Evolutionary conservation across 2,888 invertebrate genomes (phyloP), one percentile per base, ranked within the genome.

Genomic region (Cylindroiulus punctatus): DNA sequence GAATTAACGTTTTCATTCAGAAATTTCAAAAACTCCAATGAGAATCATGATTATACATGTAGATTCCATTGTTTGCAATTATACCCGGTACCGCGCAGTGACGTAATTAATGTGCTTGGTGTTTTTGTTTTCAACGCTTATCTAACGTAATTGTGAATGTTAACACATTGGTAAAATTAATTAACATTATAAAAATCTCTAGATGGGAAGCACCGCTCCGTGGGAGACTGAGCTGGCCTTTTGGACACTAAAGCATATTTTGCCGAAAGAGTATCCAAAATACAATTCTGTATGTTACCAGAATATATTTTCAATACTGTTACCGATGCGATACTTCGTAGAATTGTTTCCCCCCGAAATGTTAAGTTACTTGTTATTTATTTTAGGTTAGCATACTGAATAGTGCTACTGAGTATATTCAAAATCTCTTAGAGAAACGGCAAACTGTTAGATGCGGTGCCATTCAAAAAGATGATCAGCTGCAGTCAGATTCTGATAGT

Each of bases 351-450:
- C 30, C 30, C 7, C 36, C 36, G n/a, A 44, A 44, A 44, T 12
- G 4, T 44, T 44, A 44, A 36, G 36, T 36, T 36, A 8, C 14
- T 44, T 44, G 8, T 44, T 44, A 52, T 52, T 52, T 52, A n/a
- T 52, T 52, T n/a, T 52, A 84, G 84, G 52, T 17, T 47, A 4
- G 14, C 47, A 52, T 52, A 52, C 40, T 84, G 47, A 32, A 84
- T n/a, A 47, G 84, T 47, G 1, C 52, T 32, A 19, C 47, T 17
- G 22, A 84, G 47, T 52, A 84, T n/a, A 84, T 84, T 26, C 26
- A 84, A 47, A 10, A 84, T 12, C 47, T 84, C 10, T n/a, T 10
- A 22, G 84, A 22, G 22, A 47, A 84, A 76, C 10, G 30, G 14
- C 30, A 76, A 30, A 30, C 76, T 30, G 0, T 76, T 12, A 76